Conservation (phyloP, 2,797 vertebrate genomes). For the Epinephelus coioides region DNA sequence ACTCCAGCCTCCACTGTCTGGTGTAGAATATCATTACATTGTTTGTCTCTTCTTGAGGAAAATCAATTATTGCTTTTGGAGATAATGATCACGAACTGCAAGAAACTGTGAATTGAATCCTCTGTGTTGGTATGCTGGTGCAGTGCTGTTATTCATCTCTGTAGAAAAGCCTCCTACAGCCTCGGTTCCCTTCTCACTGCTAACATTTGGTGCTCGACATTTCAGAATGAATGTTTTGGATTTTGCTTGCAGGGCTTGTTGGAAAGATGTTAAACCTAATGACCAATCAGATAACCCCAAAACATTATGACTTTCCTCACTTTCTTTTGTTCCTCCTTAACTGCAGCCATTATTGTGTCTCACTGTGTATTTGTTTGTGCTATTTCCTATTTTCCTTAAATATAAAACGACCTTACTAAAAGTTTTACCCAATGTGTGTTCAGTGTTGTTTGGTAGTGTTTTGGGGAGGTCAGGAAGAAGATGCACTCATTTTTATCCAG, state of each 20-base stretch:
- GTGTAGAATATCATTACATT: neutral
- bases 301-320: neutral
- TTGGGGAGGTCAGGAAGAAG: neutral
- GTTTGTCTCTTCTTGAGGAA: neutral
- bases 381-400: neutral
- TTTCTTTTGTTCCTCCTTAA: neutral
- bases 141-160: neutral
- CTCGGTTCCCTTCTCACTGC: neutral
- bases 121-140: neutral
- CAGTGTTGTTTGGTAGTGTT: neutral
- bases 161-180: neutral
- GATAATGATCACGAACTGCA: neutral
- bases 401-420: neutral
- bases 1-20: neutral
- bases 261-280: constrained; percentile 1
- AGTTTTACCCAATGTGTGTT: neutral
- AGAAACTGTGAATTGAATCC: constrained; percentile 1
- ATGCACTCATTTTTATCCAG: neutral
- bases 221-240: neutral
- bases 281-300: neutral
- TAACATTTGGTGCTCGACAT: neutral
- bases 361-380: neutral
- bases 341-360: neutral
- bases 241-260: neutral
- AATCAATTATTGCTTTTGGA: constrained; percentile 6